phyloP scores from a whole-genome alignment of 2,113 vertebrate genomes.

The Fulica atra region DNA sequence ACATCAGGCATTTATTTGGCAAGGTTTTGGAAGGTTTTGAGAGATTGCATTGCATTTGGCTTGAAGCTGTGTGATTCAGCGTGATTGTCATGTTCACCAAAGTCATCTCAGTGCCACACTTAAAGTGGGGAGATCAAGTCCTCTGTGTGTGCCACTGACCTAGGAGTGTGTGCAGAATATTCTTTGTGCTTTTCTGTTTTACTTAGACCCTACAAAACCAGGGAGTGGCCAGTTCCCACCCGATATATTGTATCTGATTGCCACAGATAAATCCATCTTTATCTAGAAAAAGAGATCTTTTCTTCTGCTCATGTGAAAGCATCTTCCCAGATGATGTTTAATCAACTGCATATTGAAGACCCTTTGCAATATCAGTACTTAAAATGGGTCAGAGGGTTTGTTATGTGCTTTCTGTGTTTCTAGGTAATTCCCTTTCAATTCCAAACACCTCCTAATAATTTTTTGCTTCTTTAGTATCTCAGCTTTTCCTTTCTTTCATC shows the following conservation, averaged over 20 bases:
- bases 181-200: background rate
- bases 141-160: background rate
- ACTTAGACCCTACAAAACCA: background rate
- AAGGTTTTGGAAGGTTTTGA: background rate
- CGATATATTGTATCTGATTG: background rate
- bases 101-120: background rate
- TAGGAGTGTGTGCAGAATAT: background rate
- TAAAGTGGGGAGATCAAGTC: background rate
- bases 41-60: background rate
- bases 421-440: background rate
- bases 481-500: background rate
- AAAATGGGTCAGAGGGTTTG: background rate
- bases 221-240: background rate
- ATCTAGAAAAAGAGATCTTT: background rate
- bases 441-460: background rate
- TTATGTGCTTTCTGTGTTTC: background rate
- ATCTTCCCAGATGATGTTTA: background rate
- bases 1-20: background rate
- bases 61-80: background rate
- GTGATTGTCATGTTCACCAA: fast-evolving
- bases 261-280: background rate
- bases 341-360: background rate
- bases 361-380: background rate
- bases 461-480: background rate
- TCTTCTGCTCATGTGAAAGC: background rate